A percentile compares a stretch with the other conserved stretches of the same genome.
Evolutionary conservation across 2,888 invertebrate genomes (phyloP).

Genomic region (Phyto melanocephala): DNA sequence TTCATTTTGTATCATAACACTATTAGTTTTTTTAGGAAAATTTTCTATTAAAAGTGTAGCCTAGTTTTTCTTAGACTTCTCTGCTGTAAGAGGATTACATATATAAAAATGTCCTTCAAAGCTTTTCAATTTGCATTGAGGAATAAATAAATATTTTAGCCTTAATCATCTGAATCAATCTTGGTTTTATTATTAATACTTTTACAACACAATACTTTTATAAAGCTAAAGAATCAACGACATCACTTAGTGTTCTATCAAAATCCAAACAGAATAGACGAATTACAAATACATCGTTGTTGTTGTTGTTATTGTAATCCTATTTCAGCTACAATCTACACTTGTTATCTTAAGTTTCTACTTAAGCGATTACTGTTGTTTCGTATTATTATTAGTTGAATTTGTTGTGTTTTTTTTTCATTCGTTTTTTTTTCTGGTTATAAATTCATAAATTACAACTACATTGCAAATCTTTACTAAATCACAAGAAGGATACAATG

Average conservation of each 20-base stretch:
- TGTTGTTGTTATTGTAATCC: constrained; percentile 30
- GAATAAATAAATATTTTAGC: not conserved
- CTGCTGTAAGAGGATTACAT: no score
- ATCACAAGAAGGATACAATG: constrained; percentile 28
- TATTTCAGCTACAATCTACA: constrained; percentile 34
- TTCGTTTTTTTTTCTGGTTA: constrained; percentile 37
- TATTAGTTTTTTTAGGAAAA: no score
- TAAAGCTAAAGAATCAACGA: not conserved
- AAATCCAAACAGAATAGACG: not conserved
- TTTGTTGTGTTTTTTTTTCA: not conserved
- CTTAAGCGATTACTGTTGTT: constrained; percentile 56
- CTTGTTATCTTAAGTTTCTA: constrained; percentile 59
- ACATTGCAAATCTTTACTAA: constrained; percentile 45
- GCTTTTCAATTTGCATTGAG: not conserved
- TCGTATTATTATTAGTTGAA: constrained; percentile 38
- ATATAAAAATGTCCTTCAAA: not conserved
- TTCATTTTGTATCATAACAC: no score
- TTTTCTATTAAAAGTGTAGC: no score
- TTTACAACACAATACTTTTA: not conserved
- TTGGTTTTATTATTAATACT: not conserved
- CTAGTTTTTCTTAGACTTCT: no score
- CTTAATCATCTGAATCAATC: not conserved
- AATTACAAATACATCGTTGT: not conserved
- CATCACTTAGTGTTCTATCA: constrained; percentile 18
- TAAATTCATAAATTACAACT: constrained; percentile 59